These are phyloP conservation scores for Octonoba sinensis DNA, from an alignment of 2,888 invertebrate genomes.

Conservation along the genomic window DNA sequence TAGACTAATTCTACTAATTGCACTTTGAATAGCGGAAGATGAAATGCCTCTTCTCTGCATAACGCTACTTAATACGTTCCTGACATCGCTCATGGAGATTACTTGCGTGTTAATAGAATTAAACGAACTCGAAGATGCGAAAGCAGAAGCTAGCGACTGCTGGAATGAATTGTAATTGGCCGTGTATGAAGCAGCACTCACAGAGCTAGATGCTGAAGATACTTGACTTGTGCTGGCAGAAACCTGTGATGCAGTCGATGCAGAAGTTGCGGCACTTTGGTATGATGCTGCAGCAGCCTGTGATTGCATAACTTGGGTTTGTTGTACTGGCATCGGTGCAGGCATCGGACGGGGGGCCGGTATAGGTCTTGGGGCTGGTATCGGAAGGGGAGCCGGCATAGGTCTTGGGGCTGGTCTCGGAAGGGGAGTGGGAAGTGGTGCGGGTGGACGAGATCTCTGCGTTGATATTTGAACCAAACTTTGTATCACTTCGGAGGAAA, in stretches of 20 bases:
- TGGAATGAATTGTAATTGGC: neutral
- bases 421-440: no score
- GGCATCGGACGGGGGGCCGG: neutral
- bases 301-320: neutral
- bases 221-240: neutral
- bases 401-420: neutral
- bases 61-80: no score
- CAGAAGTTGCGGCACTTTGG: neutral
- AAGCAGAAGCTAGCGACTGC: neutral
- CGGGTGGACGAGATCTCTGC: neutral
- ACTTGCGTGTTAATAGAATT: neutral
- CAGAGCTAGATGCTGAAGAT: neutral
- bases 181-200: neutral
- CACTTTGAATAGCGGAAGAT: neutral
- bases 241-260: constrained; percentile 3
- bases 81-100: no score
- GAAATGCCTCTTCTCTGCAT: neutral
- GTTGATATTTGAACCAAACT: no score
- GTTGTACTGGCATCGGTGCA: neutral
- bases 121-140: neutral
- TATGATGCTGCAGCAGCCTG: neutral
- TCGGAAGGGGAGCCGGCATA: neutral
- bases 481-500: no score
- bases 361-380: no score
- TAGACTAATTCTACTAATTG: neutral